Percentiles rank a stretch among this genome's conserved stretches.
These are phyloP conservation scores for Porites lutea DNA, from an alignment of 64 coral and sea anemone genomes.

Conservation along the genomic window DNA sequence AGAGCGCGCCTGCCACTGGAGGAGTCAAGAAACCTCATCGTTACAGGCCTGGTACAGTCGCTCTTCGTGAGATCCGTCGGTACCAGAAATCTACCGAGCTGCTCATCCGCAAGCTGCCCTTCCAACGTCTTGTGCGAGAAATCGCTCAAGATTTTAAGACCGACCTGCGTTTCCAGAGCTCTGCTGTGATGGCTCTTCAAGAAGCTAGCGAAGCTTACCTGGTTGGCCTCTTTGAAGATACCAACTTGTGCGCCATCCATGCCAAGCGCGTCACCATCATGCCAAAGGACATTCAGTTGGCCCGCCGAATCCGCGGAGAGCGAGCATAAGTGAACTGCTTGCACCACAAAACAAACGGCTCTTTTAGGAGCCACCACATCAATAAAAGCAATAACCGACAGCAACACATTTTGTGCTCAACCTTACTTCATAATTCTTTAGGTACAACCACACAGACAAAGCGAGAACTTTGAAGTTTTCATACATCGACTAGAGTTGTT, in stretches of 20 bases:
- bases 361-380: too few species aligned
- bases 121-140: constrained; percentile 93
- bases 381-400: too few species aligned
- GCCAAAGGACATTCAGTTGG: constrained; percentile 93
- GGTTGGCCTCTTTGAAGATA: constrained; percentile 96
- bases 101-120: constrained; percentile 91
- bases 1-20: constrained; percentile 63
- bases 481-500: too few species aligned
- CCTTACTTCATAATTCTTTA: too few species aligned
- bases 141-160: constrained; percentile 96
- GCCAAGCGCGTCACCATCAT: constrained; percentile 98
- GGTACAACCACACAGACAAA: too few species aligned
- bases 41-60: constrained; percentile 96
- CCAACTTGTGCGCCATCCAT: constrained; percentile 98
- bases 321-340: constrained; percentile 30
- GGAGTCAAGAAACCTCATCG: constrained; percentile 90
- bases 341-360: too few species aligned
- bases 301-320: constrained; percentile 85
- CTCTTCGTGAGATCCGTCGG: constrained; percentile 96
- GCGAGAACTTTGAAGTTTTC: too few species aligned
- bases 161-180: constrained; percentile 90
- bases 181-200: constrained; percentile 89
- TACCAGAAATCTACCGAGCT: constrained; percentile 95
- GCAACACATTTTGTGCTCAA: too few species aligned
- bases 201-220: constrained; percentile 92